Percentiles rank a stretch among this genome's conserved stretches.
Conservation (phyloP, 2,113 vertebrate species). For the Cichladusa arquata region DNA sequence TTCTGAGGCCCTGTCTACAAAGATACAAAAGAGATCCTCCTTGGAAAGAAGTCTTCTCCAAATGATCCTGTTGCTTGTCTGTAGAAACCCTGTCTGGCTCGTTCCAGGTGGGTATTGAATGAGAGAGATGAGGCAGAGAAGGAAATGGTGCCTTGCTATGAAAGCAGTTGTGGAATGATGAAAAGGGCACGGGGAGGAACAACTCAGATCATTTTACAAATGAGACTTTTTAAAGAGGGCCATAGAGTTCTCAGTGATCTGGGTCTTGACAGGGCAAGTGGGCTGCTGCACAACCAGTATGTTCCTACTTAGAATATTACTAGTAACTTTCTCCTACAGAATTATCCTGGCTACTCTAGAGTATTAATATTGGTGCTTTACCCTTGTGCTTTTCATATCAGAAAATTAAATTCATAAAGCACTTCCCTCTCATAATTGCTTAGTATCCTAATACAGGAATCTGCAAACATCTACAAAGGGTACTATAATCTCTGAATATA, state of each 20-base stretch:
- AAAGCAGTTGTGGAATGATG: not conserved
- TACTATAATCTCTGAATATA: not conserved
- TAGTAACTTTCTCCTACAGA: not conserved
- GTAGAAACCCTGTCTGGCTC: not conserved
- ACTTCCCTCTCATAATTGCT: not conserved
- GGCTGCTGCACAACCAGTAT: not conserved
- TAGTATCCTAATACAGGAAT: not conserved
- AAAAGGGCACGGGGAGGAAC: not conserved
- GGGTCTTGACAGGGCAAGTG: not conserved
- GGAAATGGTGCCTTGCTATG: not conserved
- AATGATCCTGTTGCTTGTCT: not conserved
- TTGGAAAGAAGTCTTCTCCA: not conserved
- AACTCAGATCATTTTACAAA: not conserved
- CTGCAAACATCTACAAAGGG: not conserved
- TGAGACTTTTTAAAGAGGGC: not conserved
- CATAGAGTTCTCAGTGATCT: no score
- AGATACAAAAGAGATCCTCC: not conserved
- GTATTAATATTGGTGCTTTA: not conserved
- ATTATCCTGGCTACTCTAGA: not conserved
- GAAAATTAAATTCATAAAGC: constrained; percentile 1
- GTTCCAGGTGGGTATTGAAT: not conserved
- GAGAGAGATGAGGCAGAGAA: not conserved
- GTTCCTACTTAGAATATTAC: not conserved
- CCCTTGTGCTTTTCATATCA: not conserved
- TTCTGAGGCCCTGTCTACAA: not conserved